Evolutionary conservation across 2,888 invertebrate genomes (phyloP), one percentile per base, ranked within the genome.

Genomic region (Chrysopilus asiliformis): DNA sequence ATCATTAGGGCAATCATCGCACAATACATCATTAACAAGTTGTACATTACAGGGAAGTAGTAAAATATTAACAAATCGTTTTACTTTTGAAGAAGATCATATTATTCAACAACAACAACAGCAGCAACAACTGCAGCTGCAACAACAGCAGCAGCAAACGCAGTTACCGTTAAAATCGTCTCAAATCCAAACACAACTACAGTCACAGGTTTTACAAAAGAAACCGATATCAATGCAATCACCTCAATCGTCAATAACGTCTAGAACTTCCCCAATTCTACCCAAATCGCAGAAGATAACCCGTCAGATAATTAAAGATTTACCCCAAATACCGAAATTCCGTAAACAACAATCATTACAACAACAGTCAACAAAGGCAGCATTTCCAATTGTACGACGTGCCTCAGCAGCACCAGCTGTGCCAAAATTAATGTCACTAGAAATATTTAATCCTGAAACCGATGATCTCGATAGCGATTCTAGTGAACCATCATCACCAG

Each of bases 391-490:
- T 46, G 81, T 86, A 1, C 67, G 84, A 32, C 69, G 80, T 29
- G 69, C 73, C 10, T 72, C 75, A 1, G 75, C 77, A 43, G 67
- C 72, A 1, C 68, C 74, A 15, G 74, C 73, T 1, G 66, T 82
- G 38, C 84, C 85, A 0, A 78, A 82, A 44, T 63, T 87, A 12
- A 68, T 86, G 53, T 79, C 84, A 2, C 59, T 87, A 38, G 89
- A 89, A 53, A 66, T 89, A 4, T 90, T 86, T 53, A 89, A 90
- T 63, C 89, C 89, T 2, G 89, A 86, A 53, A 85, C 81, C 5
- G 89, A 90, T 54, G 89, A 90, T 51, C 71, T 86, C 58, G 89
- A 89, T 56, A 87, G 86, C 51, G 89, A 89, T 56, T 86, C 85
- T 0, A 85, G 84, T 51, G 81, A 85, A 9, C 58, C 64, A 9